Percentiles rank a stretch among this genome's conserved stretches.
Conservation (phyloP, 35 echinoderm and acorn worm genomes). For the Heliocidaris tuberculata region DNA sequence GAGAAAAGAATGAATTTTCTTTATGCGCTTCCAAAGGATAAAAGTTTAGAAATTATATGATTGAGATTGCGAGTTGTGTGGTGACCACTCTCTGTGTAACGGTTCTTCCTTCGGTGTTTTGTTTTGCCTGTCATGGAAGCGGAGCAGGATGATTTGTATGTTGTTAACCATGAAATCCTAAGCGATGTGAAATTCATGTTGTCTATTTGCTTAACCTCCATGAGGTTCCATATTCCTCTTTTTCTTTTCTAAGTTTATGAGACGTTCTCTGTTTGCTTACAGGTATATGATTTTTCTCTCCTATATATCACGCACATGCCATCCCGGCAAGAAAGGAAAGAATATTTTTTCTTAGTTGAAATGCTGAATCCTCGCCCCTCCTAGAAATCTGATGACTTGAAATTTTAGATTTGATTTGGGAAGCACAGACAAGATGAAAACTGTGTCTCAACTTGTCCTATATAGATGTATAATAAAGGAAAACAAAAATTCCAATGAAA, state of each 20-base stretch:
- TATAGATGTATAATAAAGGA: neutral
- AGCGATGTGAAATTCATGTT: neutral
- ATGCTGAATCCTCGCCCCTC: neutral
- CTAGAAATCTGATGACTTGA: neutral
- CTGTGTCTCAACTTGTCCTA: neutral
- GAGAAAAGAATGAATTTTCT: neutral
- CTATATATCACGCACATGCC: neutral
- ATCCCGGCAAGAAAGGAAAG: neutral
- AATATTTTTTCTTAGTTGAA: neutral
- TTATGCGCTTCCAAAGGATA: neutral
- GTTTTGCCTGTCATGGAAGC: no score
- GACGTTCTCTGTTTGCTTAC: neutral
- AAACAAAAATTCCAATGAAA: neutral
- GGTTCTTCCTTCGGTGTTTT: neutral
- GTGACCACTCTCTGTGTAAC: neutral
- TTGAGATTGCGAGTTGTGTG: neutral
- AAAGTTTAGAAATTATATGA: neutral
- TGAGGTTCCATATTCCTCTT: neutral
- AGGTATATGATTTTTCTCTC: neutral
- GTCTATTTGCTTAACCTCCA: neutral
- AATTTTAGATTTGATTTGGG: neutral
- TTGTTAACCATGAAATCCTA: neutral
- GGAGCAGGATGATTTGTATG: no score
- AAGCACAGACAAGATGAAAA: neutral
- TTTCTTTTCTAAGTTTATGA: neutral